phyloP scores from a whole-genome alignment of 2,113 vertebrate species.

The Oreocharis arfaki region DNA sequence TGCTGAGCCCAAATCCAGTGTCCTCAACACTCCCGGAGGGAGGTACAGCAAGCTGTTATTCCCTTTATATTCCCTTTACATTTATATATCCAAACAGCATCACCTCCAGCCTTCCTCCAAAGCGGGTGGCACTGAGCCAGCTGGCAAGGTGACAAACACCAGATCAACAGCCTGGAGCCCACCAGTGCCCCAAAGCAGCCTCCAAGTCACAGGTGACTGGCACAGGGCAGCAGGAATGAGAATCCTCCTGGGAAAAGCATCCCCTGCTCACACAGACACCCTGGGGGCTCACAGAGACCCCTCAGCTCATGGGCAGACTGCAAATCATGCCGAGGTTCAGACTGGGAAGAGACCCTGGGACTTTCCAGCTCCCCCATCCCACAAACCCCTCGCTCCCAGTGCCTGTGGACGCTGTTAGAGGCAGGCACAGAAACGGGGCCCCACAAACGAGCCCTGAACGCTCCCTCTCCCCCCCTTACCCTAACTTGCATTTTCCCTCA shows the following conservation, averaged over 20 bases:
- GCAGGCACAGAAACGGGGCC: neutral
- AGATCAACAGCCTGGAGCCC: neutral
- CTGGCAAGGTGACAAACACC: neutral
- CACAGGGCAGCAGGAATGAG: neutral
- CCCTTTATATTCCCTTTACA: neutral
- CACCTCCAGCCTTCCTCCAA: neutral
- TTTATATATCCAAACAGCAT: neutral
- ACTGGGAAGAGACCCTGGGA: neutral
- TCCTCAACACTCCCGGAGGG: neutral
- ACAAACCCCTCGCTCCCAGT: neutral
- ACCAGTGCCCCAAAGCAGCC: neutral
- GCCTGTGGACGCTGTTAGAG: neutral
- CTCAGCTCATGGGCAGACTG: neutral
- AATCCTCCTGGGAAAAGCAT: neutral
- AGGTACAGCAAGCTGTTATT: neutral
- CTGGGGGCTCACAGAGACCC: fast-evolving
- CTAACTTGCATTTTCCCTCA: neutral
- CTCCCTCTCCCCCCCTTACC: neutral
- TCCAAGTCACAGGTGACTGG: fast-evolving
- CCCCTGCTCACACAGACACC: neutral
- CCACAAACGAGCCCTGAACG: fast-evolving
- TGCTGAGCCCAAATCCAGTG: neutral
- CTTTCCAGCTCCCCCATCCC: neutral
- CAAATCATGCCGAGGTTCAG: neutral
- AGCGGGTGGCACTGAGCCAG: neutral